These are phyloP conservation scores for Onychostruthus taczanowskii DNA, from an alignment of 2,113 vertebrate species.

Conservation along the genomic window DNA sequence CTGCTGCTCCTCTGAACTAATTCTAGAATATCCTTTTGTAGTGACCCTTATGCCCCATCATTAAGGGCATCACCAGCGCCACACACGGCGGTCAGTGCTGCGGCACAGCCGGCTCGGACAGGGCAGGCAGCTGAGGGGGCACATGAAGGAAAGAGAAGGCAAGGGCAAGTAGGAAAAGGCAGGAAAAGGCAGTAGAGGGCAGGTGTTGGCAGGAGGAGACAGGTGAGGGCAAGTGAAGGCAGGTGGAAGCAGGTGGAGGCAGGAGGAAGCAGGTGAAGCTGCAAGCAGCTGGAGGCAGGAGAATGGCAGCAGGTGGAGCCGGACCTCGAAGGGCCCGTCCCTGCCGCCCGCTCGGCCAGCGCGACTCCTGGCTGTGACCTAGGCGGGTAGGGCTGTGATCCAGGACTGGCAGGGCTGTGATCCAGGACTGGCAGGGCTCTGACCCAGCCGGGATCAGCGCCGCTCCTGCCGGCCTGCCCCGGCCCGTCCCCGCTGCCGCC, in stretches of 20 bases:
- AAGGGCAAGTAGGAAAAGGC: background rate
- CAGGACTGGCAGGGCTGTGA: background rate
- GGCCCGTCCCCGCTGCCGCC: background rate
- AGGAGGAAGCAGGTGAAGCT: background rate
- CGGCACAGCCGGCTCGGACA: background rate
- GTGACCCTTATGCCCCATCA: rapidly evolving
- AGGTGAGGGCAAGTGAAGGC: no score
- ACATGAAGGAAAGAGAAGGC: no score
- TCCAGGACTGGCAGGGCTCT: rapidly evolving
- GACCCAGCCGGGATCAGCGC: background rate
- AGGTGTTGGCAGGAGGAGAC: rapidly evolving
- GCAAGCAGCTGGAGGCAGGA: background rate
- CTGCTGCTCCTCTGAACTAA: background rate
- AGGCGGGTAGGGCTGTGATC: background rate
- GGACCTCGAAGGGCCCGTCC: background rate
- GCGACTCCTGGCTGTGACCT: no score
- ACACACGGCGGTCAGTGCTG: rapidly evolving
- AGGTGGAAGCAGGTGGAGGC: no score
- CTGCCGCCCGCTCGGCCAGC: background rate
- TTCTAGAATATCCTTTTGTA: rapidly evolving
- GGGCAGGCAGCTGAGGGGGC: background rate
- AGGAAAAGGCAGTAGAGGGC: background rate
- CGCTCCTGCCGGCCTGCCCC: no score
- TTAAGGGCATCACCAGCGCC: background rate
- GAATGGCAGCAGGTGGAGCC: background rate